phyloP scores from a whole-genome alignment of 2,113 vertebrate genomes.

The Dolichotis patagonum region DNA sequence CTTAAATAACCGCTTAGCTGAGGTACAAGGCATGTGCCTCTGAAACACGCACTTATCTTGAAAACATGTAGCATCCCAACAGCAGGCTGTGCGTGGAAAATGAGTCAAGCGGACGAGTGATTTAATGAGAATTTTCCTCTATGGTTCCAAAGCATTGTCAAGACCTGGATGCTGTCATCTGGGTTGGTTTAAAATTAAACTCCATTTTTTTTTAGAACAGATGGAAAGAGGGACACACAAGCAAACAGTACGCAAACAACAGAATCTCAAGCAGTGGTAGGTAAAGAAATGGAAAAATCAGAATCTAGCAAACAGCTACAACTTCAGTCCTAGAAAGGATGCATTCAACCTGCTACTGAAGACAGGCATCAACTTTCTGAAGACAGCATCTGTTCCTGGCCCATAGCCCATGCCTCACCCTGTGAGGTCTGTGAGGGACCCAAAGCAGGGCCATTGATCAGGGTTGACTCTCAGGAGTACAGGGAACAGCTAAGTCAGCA shows the following conservation, averaged over 20 bases:
- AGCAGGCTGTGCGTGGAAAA: neutral
- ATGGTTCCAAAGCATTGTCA: neutral
- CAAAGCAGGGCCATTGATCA: neutral
- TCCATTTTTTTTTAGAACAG: conserved; percentile 30
- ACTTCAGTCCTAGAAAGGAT: neutral
- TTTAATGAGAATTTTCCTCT: conserved; percentile 17
- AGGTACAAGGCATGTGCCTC: conserved; percentile 18
- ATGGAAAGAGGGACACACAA: conserved; percentile 63
- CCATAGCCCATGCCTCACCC: neutral
- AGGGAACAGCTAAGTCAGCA: neutral
- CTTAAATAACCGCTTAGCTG: conserved; percentile 61
- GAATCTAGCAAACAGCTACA: neutral
- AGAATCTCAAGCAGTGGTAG: conserved; percentile 14
- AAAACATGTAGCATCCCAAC: neutral
- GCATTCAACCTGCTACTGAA: neutral
- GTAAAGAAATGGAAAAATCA: conserved; percentile 45
- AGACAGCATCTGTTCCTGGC: neutral
- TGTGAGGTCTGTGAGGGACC: neutral
- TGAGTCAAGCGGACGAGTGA: conserved; percentile 15
- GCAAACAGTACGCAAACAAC: conserved; percentile 43
- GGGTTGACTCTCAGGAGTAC: neutral
- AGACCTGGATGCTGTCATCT: conserved; percentile 23
- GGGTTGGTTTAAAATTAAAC: conserved; percentile 73
- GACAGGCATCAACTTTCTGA: neutral
- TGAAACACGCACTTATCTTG: conserved; percentile 1